Evolutionary conservation across 1,140 invertebrate genomes (phyloP).

Genomic region (Bombus sylvicola): DNA sequence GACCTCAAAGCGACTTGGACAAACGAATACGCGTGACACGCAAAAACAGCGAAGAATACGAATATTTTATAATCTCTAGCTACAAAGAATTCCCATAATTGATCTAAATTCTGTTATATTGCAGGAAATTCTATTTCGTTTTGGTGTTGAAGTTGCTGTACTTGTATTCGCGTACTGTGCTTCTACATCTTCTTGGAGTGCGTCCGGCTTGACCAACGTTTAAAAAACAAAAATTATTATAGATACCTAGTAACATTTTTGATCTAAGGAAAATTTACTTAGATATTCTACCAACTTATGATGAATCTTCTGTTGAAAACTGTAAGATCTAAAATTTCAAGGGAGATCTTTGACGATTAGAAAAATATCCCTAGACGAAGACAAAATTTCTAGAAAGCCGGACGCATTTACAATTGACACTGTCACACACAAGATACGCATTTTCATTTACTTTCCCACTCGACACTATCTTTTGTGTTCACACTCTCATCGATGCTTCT

Average conservation of each 20-base stretch:
- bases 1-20: conserved; percentile 13
- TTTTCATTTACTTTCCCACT: conserved; percentile 10
- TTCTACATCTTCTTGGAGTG: conserved; percentile 50
- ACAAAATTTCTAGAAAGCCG: conserved; percentile 21
- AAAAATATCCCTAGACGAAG: background rate
- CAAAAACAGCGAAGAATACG: conserved; percentile 31
- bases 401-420: conserved; percentile 65
- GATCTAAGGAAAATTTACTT: background rate
- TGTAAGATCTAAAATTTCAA: background rate
- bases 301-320: background rate
- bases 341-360: background rate
- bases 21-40: conserved; percentile 15
- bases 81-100: conserved; percentile 34
- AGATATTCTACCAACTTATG: too few species aligned
- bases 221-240: too few species aligned
- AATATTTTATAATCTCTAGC: conserved; percentile 15
- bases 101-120: conserved; percentile 47
- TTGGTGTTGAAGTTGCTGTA: conserved; percentile 58
- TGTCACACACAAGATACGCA: conserved; percentile 41
- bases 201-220: conserved; percentile 33
- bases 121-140: conserved; percentile 48
- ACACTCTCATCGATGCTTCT: conserved; percentile 19
- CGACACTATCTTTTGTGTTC: background rate
- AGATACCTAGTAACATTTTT: background rate
- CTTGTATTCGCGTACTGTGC: conserved; percentile 30